Conservation (phyloP, 2,888 invertebrate species). For the Caenorhabditis sp. region DNA sequence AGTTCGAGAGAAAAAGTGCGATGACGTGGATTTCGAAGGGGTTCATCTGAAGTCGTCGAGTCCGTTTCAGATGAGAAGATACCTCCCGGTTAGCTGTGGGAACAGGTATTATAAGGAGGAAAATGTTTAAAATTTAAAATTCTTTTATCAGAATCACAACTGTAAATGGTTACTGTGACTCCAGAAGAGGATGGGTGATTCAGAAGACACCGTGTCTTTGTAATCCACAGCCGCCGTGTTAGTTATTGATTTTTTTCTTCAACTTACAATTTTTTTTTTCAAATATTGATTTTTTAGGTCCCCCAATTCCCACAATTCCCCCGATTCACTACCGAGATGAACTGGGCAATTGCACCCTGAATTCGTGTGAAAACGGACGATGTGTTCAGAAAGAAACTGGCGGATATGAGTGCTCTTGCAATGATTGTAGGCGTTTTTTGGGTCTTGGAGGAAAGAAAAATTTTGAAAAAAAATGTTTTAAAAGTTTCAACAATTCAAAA, state of each 20-base stretch:
- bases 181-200: constrained; percentile 43
- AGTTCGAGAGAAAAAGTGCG: constrained; percentile 29
- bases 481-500: not conserved
- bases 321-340: constrained; percentile 17
- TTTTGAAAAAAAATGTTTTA: too few relatives aligned
- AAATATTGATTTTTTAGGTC: constrained; percentile 19
- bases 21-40: constrained; percentile 31
- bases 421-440: constrained; percentile 44
- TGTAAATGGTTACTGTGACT: constrained; percentile 35
- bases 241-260: not conserved
- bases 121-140: not conserved
- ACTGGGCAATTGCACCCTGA: not conserved
- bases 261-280: not conserved
- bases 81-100: constrained; percentile 19
- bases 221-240: constrained; percentile 24
- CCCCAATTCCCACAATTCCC: not conserved
- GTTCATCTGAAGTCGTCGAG: constrained; percentile 15
- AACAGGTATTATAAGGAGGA: not conserved
- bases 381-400: constrained; percentile 4
- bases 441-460: too few relatives aligned
- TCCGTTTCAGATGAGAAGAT: constrained; percentile 36
- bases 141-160: constrained; percentile 13
- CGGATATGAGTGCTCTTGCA: constrained; percentile 39
- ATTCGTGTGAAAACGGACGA: constrained; percentile 43
- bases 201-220: constrained; percentile 36